These are phyloP conservation scores for Entelurus aequoreus DNA, from an alignment of 2,113 vertebrate genomes.

Conservation along the genomic window DNA sequence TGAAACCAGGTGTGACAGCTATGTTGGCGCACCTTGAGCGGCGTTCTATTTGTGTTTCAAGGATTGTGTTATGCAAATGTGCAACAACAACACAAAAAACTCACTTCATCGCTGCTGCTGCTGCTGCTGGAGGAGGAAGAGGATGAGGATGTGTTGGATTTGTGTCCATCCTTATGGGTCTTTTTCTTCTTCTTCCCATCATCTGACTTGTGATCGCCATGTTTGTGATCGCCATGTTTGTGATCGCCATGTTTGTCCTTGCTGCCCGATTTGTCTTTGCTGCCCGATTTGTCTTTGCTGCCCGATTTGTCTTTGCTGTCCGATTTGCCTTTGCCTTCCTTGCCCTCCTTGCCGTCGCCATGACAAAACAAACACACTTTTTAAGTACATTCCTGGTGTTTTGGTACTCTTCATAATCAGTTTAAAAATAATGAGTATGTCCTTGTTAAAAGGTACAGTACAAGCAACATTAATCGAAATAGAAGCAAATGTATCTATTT, in stretches of 20 bases:
- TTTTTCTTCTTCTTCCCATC: conserved; percentile 2
- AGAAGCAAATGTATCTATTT: too few relatives aligned
- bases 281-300: background rate
- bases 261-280: conserved; percentile 9
- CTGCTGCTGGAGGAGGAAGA: conserved; percentile 29
- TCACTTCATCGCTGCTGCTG: conserved; percentile 42
- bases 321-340: too few relatives aligned
- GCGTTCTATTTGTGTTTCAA: conserved; percentile 10
- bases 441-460: background rate
- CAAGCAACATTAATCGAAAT: too few relatives aligned
- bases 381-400: background rate
- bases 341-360: background rate
- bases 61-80: background rate
- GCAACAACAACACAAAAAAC: background rate
- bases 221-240: background rate
- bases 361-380: background rate
- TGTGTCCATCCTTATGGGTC: background rate
- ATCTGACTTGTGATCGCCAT: background rate
- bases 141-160: background rate
- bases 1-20: conserved; percentile 9
- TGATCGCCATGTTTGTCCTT: background rate
- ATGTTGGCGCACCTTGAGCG: background rate
- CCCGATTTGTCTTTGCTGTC: conserved; percentile 9
- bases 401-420: background rate
- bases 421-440: too few relatives aligned